These are phyloP conservation scores for Sinohyriopsis cumingii DNA, from an alignment of 2,888 invertebrate species.

Conservation along the genomic window DNA sequence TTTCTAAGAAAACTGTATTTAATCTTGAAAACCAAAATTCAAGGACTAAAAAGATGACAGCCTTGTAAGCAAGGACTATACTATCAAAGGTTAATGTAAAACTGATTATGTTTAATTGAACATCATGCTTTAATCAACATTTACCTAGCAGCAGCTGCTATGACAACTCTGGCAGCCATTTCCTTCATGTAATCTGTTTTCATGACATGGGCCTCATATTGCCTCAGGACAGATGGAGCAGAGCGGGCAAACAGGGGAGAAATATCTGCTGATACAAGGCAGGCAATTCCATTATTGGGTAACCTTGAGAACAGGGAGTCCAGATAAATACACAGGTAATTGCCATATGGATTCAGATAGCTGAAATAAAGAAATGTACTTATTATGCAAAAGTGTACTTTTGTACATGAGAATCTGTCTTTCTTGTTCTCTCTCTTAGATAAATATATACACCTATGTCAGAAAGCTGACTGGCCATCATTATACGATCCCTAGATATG, in stretches of 20 bases:
- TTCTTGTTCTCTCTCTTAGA: no score
- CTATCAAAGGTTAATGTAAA: background rate
- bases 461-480: no score
- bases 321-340: conserved; percentile 48
- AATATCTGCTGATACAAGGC: conserved; percentile 63
- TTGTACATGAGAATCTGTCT: no score
- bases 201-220: conserved; percentile 56
- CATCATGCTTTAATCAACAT: background rate
- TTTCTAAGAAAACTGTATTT: no score
- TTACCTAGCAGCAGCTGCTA: conserved; percentile 60
- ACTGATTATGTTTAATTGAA: no score
- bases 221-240: conserved; percentile 55
- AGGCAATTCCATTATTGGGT: conserved; percentile 56
- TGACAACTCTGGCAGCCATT: conserved; percentile 60
- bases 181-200: conserved; percentile 67
- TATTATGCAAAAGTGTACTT: no score
- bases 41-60: background rate
- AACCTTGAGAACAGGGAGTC: conserved; percentile 62
- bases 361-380: conserved; percentile 18
- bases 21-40: no score
- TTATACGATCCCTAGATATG: no score
- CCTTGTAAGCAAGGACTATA: background rate
- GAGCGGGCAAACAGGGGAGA: conserved; percentile 62
- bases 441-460: no score
- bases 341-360: conserved; percentile 55